Evolutionary conservation across 2,113 vertebrate species (phyloP).

Genomic region (Antechinus stuartii): DNA sequence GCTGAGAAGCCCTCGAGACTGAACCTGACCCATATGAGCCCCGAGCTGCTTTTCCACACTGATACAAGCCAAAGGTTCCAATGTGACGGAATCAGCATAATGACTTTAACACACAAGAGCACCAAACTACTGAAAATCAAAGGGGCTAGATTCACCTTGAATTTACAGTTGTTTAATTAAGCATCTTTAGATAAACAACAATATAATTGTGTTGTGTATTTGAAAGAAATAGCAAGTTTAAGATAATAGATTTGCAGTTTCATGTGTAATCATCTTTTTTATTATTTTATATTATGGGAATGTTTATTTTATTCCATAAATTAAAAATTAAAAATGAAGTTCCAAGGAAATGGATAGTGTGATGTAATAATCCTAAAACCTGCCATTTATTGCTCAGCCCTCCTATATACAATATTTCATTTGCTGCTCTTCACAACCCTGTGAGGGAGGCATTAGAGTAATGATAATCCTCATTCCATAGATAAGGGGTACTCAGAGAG

Average conservation of each 20-base stretch:
- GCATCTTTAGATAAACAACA: slow-evolving; percentile 19
- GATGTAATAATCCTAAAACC: neutral
- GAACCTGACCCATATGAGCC: neutral
- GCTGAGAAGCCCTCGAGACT: neutral
- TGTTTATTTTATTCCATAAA: too few relatives aligned
- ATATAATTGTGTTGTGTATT: too few relatives aligned
- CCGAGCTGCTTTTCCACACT: neutral
- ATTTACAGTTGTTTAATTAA: neutral
- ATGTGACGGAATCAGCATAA: slow-evolving; percentile 7
- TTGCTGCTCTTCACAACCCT: neutral
- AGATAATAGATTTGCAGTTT: too few relatives aligned
- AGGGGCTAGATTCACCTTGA: neutral
- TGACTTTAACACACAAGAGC: slow-evolving; percentile 35
- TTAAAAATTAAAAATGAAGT: neutral
- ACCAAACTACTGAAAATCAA: neutral
- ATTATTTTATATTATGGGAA: too few relatives aligned
- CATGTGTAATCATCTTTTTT: too few relatives aligned
- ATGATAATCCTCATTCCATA: neutral
- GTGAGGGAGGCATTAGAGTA: neutral
- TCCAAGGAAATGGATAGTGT: neutral
- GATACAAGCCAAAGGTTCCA: slow-evolving; percentile 2
- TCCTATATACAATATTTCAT: neutral
- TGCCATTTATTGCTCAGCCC: neutral
- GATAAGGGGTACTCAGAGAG: neutral
- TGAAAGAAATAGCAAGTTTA: too few relatives aligned